Evolutionary conservation across 2,888 invertebrate species (phyloP), one percentile per base, ranked within the genome.

Genomic region (Sinhomidia bicolor): DNA sequence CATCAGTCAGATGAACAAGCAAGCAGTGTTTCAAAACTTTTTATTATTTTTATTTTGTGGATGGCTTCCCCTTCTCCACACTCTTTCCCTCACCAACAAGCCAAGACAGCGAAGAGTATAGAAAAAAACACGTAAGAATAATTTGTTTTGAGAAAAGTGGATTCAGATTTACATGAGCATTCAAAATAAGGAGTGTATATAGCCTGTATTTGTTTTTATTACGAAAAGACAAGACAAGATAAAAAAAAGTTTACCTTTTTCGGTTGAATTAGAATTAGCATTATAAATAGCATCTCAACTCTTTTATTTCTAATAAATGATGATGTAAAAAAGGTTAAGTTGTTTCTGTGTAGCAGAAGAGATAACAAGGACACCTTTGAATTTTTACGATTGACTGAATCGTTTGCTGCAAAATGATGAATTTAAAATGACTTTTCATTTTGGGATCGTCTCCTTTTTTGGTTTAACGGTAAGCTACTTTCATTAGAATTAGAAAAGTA

Each of bases 171-270:
- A 71, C 20, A 32, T 65, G 32, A 32, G n/a, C 14, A 65, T 62
- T 62, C 26, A 23, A 29, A 62, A 62, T 26, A 23, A 29, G 26
- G 12, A 23, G 62, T 9, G 47, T 10, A 5, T 57, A 57, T 4
- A 20, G 20, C 4, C 26, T 5, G 12, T 65, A 32, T 26, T 65
- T 65, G 65, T 65, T 65, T 65, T 65, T 65, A 65, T 65, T 65
- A 65, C n/a, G 32, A 60, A 12, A 26, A 65, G 65, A 65, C 65
- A 20, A 3, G 71, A 68, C 36, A 14, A 62, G 32, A 26, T 12
- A 23, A 62, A 80, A 17, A 57, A 84, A 76, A 84, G 51, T 36
- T 85, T 78, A 57, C 62, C 78, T 78, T 85, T 85, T 78, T 85
- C 78, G 78, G 85, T 26, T 20, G 62, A 26, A 74, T 80, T 65